Percentiles rank a stretch among this genome's conserved stretches.
These are phyloP conservation scores for Melitaea athalia DNA, from an alignment of 2,888 invertebrate species.

Conservation along the genomic window DNA sequence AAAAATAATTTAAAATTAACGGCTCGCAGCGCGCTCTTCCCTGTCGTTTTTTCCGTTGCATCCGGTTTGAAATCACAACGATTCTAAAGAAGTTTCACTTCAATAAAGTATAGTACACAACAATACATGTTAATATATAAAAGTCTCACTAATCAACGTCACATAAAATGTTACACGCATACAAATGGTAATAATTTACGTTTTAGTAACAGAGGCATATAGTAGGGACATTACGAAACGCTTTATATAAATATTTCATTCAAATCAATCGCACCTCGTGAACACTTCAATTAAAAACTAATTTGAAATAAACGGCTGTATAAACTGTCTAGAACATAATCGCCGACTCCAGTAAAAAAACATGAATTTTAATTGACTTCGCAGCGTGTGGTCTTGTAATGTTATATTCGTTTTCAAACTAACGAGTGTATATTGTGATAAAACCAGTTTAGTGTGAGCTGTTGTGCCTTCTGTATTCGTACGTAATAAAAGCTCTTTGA, in stretches of 20 bases:
- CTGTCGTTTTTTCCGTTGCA: too few relatives aligned
- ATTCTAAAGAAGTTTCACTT: too few relatives aligned
- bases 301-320: constrained; percentile 54
- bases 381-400: constrained; percentile 62
- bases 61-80: too few relatives aligned
- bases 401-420: constrained; percentile 57
- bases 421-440: constrained; percentile 55
- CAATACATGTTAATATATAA: too few relatives aligned
- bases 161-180: background rate
- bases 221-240: constrained; percentile 27
- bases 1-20: too few relatives aligned
- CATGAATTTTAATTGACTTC: constrained; percentile 59
- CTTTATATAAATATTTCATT: constrained; percentile 33
- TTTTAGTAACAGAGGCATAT: constrained; percentile 6
- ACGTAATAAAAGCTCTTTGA: background rate
- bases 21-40: too few relatives aligned
- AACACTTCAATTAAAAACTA: constrained; percentile 48
- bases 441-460: constrained; percentile 43
- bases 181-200: background rate
- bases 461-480: constrained; percentile 24
- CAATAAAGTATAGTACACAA: too few relatives aligned
- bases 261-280: constrained; percentile 35
- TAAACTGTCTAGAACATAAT: constrained; percentile 50
- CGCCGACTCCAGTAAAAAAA: constrained; percentile 55
- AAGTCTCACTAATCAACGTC: too few relatives aligned